phyloP scores from a whole-genome alignment of 2,113 vertebrate genomes.

The Regulus satrapa region DNA sequence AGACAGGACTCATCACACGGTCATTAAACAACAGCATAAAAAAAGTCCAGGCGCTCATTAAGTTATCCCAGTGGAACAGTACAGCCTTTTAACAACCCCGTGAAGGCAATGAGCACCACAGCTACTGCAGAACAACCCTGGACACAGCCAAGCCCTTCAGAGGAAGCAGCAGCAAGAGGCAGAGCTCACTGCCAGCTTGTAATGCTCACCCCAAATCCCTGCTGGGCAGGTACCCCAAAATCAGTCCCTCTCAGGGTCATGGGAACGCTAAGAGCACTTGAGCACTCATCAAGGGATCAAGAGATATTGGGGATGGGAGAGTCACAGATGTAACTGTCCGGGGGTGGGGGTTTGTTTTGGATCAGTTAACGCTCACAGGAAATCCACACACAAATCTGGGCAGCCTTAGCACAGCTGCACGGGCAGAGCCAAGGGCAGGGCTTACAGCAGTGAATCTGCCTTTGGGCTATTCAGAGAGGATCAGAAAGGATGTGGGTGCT shows the following conservation, averaged over 20 bases:
- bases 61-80: background rate
- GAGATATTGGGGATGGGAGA: background rate
- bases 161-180: background rate
- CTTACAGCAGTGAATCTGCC: background rate
- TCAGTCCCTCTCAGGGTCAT: background rate
- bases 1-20: background rate
- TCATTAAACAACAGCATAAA: background rate
- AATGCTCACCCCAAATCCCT: background rate
- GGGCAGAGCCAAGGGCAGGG: background rate
- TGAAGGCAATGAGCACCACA: background rate
- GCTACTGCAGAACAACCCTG: background rate
- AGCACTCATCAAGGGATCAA: background rate
- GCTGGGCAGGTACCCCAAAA: background rate
- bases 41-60: background rate
- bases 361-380: background rate
- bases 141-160: background rate
- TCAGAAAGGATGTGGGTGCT: background rate
- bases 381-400: background rate
- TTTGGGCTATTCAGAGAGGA: background rate
- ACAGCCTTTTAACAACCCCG: background rate
- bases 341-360: background rate
- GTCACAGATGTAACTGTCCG: background rate
- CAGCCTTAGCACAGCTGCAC: background rate
- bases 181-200: background rate
- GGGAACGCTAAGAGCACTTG: background rate